Evolutionary conservation across 2,113 vertebrate species (phyloP).

Genomic region (Odontophorus gujanensis): DNA sequence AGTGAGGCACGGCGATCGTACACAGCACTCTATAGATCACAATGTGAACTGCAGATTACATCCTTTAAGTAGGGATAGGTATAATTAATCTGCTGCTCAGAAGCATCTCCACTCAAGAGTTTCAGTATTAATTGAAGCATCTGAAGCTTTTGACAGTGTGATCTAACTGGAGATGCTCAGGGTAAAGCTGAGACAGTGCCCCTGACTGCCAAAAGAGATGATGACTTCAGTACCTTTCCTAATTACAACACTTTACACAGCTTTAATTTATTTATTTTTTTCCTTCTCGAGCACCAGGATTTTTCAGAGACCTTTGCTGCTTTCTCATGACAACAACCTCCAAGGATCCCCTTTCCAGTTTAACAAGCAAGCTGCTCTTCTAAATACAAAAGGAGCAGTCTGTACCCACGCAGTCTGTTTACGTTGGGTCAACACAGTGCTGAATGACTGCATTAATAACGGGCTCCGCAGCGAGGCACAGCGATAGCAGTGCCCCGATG

Average conservation of each 20-base stretch:
- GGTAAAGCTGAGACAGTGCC: background rate
- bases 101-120: fast-evolving
- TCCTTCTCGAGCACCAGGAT: background rate
- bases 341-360: background rate
- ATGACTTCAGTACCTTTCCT: background rate
- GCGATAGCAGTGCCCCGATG: background rate
- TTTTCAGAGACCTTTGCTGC: background rate
- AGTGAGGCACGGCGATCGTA: background rate
- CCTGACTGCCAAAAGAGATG: background rate
- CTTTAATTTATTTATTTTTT: background rate
- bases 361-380: background rate
- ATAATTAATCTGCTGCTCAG: background rate
- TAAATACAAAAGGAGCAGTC: background rate
- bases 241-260: background rate
- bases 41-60: background rate
- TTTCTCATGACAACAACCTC: background rate
- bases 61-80: too few species aligned
- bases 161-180: background rate
- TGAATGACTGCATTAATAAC: background rate
- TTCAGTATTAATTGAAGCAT: background rate
- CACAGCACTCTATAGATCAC: background rate
- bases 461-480: background rate
- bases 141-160: background rate
- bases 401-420: background rate
- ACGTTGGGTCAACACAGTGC: background rate